Evolutionary conservation across 2,888 invertebrate genomes (phyloP), one percentile per base, ranked within the genome.

Genomic region (Pimpla rufipes): DNA sequence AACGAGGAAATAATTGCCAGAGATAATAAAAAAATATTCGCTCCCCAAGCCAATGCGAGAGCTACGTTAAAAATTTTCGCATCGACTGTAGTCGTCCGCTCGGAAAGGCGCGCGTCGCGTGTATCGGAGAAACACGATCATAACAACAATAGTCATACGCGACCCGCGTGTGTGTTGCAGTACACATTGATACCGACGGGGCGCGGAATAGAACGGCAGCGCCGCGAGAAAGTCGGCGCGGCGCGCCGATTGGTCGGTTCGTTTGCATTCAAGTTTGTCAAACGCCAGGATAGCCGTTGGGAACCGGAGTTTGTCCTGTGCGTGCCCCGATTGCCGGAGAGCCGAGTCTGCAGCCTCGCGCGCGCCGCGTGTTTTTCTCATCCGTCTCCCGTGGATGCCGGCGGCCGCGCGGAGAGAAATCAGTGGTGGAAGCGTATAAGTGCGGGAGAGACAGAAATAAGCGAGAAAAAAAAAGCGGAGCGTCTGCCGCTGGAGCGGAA

Each of bases 221-320:
- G 78, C 83, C 75, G 23, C 64, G 8, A 5, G 11, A 16, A 10
- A 45, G 35, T 8, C 6, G 18, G 5, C 23, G 10, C 57, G 21
- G 42, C 1, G 16, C 55, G 75, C 64, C 70, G 83, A 87, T 87
- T 88, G 88, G 88, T 52, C 45, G 23, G 45, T 80, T 80, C 59
- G 86, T 84, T 84, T 70, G 79, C 84, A 78, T 87, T 87, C 85
- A 86, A 87, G 85, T 85, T 83, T 82, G 85, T 87, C 85, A 87
- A 88, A 87, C 84, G 64, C 83, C 52, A 78, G 79, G 70, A 83
- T 73, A 84, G 76, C 87, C 86, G 87, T 87, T 87, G 85, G 73
- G 67, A 71, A n/a, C n/a, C n/a, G n/a, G 81, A 80, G 82, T 81
- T 81, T 42, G 29, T 35, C 70, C 70, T 52, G 70, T 66, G 42